These are phyloP conservation scores for Danio tinwini DNA, from an alignment of 2,797 vertebrate genomes.

Conservation along the genomic window DNA sequence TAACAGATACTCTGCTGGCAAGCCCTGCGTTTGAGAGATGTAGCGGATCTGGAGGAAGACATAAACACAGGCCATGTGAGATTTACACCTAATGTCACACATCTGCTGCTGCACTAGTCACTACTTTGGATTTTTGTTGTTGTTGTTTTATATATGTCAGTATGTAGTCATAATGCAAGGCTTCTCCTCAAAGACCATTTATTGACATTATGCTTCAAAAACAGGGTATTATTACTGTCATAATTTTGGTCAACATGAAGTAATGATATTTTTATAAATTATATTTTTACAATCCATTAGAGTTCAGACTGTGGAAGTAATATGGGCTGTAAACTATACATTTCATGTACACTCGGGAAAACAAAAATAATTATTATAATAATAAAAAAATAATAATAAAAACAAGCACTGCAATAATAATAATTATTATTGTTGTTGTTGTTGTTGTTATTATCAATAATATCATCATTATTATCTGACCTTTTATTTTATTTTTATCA, in stretches of 20 bases:
- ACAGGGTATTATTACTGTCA: not conserved
- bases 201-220: slow-evolving; percentile 1
- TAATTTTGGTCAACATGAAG: not conserved
- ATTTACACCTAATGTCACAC: slow-evolving; percentile 10
- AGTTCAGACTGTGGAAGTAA: not conserved
- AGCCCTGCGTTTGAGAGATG: slow-evolving; percentile 98
- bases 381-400: not conserved
- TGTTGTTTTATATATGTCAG: not conserved
- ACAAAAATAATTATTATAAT: not conserved
- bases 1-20: slow-evolving; percentile 97
- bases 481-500: no score
- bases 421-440: no score
- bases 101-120: not conserved
- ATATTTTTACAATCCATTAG: not conserved
- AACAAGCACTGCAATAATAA: no score
- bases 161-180: not conserved
- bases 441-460: no score
- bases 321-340: not conserved
- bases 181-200: not conserved
- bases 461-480: no score
- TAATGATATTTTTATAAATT: no score
- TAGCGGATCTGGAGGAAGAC: slow-evolving; percentile 91
- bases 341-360: slow-evolving; percentile 12
- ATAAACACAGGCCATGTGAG: slow-evolving; percentile 21
- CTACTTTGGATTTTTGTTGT: not conserved